Base-by-base conservation (phyloP, 2,113 vertebrate species). In the Psephotus haematonotus region DNA sequence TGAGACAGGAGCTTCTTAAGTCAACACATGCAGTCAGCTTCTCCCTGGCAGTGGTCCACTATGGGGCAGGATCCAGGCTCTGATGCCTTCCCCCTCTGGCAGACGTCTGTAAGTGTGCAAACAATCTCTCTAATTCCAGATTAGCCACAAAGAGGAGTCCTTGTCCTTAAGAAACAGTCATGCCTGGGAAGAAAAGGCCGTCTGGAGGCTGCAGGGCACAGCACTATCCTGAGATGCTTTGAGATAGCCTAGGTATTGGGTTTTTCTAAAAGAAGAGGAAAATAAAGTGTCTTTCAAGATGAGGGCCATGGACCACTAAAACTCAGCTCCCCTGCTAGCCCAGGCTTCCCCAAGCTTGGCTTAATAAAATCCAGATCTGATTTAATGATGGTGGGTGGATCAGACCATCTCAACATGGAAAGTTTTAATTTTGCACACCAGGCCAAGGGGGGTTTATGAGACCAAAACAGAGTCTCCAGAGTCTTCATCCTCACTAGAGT, bases 61-160 rank as follows among this genome's bases (percentile, higher is more conserved):
- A 33, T 0, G 0, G 82, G 85, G 90, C 82, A 95, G 86, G 77
- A 91, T 82, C 77, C 86, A 62, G 92, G 65, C 88, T 86, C 86
- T 35, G 75, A 47, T 93, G 81, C 91, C 86, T 87, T 86, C 86
- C 47, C 57, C 57, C 62, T 85, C 84, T 76, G 64, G 69, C 96
- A 93, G 93, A 87, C 69, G 0, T 81, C 93, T 91, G 62, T 8
- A 41, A 86, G 87, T 47, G 64, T 91, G 83, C 7, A 0, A 91
- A 82, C 2, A n/a, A 71, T 83, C 83, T 91, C 81, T 94, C 85
- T 96, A 94, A 95, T 88, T 92, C 94, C 92, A 92, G 96, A 96
- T 94, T 89, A 95, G 74, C 80, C 83, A 62, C 74, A 50, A 70
- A 93, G 74, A 95, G 74, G 77, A 93, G 86, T 93, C 28, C 0